Conservation (phyloP, 2,113 vertebrate species). For the Saimiri boliviensis region DNA sequence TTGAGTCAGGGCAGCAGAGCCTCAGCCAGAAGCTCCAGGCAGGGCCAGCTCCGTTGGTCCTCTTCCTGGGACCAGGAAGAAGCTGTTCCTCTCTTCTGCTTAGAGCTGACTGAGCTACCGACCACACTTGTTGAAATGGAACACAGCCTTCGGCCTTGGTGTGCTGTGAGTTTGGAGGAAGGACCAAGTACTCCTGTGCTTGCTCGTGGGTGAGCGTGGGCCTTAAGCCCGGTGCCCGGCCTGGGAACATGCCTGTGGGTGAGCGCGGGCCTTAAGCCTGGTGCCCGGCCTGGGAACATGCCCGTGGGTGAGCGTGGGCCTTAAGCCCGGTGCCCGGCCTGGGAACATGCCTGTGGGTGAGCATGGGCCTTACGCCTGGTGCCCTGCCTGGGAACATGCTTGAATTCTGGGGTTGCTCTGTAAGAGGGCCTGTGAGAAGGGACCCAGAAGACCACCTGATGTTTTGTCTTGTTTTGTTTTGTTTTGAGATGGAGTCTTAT, state of each 20-base stretch:
- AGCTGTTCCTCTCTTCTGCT: rapidly evolving
- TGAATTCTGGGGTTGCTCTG: background rate
- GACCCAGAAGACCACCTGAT: rapidly evolving
- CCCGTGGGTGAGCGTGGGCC: background rate
- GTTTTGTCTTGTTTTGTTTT: too few relatives aligned
- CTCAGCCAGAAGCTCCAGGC: too few relatives aligned
- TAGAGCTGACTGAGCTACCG: background rate
- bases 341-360: background rate
- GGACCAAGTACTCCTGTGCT: too few relatives aligned
- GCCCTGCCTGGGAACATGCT: background rate
- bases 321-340: background rate
- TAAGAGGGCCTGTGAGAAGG: too few relatives aligned
- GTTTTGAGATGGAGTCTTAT: too few relatives aligned
- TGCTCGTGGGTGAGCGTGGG: background rate
- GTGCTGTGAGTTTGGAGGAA: background rate
- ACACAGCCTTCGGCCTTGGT: background rate
- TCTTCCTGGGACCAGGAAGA: background rate
- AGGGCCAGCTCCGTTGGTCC: too few relatives aligned
- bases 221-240: background rate
- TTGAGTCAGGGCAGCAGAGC: background rate
- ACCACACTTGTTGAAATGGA: background rate
- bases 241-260: background rate
- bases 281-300: background rate
- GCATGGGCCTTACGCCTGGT: background rate
- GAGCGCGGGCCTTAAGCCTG: background rate